A percentile compares a stretch with the other conserved stretches of the same genome.
phyloP scores from a whole-genome alignment of 1,140 invertebrate genomes.

The Tetramorium alpestre region DNA sequence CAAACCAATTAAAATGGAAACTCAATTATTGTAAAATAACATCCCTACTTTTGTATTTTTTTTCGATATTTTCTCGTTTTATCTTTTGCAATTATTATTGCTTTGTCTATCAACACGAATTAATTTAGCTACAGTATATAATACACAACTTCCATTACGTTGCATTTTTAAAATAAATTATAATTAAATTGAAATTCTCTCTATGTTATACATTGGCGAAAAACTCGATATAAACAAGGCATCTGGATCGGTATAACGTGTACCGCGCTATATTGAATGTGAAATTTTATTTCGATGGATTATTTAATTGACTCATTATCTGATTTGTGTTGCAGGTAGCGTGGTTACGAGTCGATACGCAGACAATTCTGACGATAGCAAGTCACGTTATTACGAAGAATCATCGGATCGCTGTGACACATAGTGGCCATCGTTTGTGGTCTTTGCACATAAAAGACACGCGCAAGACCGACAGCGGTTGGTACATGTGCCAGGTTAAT shows the following conservation, averaged over 20 bases:
- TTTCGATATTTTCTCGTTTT: neutral
- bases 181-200: slow-evolving; percentile 13
- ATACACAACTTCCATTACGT: neutral
- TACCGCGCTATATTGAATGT: neutral
- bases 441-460: slow-evolving; percentile 86
- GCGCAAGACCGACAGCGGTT: slow-evolving; percentile 84
- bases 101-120: slow-evolving; percentile 34
- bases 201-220: neutral
- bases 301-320: neutral
- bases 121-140: slow-evolving; percentile 39
- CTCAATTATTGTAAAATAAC: slow-evolving; percentile 14
- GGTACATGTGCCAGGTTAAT: slow-evolving; percentile 88
- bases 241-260: neutral
- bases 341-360: slow-evolving; percentile 88
- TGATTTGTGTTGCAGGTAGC: slow-evolving; percentile 86
- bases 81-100: neutral
- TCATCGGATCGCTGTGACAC: slow-evolving; percentile 87
- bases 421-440: slow-evolving; percentile 87
- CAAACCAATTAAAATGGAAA: slow-evolving; percentile 5
- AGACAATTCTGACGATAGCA: slow-evolving; percentile 88
- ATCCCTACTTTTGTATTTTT: slow-evolving; percentile 1
- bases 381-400: slow-evolving; percentile 87
- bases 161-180: slow-evolving; percentile 7
- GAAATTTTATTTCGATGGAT: neutral
- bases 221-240: slow-evolving; percentile 10